Base-by-base conservation (phyloP, 1,140 invertebrate species). In the Rhopalosiphum maidis region DNA sequence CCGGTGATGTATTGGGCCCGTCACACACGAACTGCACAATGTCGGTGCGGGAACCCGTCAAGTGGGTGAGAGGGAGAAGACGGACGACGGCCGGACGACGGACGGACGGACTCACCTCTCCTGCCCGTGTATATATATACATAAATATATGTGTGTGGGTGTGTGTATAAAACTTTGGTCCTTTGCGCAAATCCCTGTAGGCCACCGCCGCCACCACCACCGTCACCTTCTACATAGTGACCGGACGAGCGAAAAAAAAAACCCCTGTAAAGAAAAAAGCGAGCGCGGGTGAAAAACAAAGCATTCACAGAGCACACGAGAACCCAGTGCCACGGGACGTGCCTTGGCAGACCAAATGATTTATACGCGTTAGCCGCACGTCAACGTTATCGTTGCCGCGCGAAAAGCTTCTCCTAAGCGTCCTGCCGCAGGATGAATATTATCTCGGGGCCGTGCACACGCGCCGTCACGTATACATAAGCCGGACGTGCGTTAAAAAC, bases 1-100 rank as follows among this genome's bases (percentile, higher is more conserved):
- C 91, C 91, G 91, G 91, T 93, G 91, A 93, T 93, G 91, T 93
- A 93, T 93, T 93, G 91, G 91, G 48, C 82, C 43, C 91, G 91
- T 93, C 91, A 93, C 91, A 93, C 82, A 92, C 60, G 68, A 68
- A 83, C 60, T 77, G 60, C 60, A 51, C 90, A 37, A 51, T 46
- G 90, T 41, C 37, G 25, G 90, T 8, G 60, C 30, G 37, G 41
- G 60, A 25, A 86, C 15, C 35, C 48, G 87, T 77, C 60, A n/a
- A 77, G 60, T 77, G 87, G n/a, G 89, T 11, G 68, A 68, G 35
- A 55, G 46, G 41, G 68, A 51, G 22, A 83, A 60, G 90, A 43
- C 37, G 37, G 55, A 77, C 68, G 89, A 90, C 88, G 88, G 87
- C n/a, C 60, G 43, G 22, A 90, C 54, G 89, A 90, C 88, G 88